These are phyloP conservation scores for Eumerus sabulonum DNA, from an alignment of 2,888 invertebrate genomes.

Conservation along the genomic window DNA sequence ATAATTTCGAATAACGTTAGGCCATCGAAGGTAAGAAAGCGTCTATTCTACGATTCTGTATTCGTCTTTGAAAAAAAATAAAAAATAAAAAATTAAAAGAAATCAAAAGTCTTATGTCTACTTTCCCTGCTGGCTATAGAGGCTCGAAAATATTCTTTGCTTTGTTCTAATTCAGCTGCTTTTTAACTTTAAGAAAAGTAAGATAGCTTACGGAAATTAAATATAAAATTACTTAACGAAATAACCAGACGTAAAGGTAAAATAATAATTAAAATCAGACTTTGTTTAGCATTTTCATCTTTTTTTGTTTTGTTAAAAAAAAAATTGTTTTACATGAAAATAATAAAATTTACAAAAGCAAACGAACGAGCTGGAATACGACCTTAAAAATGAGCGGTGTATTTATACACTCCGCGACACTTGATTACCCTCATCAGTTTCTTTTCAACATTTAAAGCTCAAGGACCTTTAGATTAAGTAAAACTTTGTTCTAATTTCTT, in stretches of 20 bases:
- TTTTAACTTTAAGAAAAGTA: constrained; percentile 20
- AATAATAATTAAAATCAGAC: constrained; percentile 63
- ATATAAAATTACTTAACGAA: constrained; percentile 42
- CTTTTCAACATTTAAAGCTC: too few relatives aligned
- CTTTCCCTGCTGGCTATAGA: constrained; percentile 24
- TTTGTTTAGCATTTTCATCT: constrained; percentile 44
- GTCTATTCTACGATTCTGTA: constrained; percentile 12
- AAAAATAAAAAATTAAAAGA: constrained; percentile 36
- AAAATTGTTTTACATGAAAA: too few relatives aligned
- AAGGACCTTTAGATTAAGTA: too few relatives aligned
- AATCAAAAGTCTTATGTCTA: constrained; percentile 56
- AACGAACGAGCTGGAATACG: constrained; percentile 40
- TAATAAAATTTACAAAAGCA: constrained; percentile 48
- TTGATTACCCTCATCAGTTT: too few relatives aligned
- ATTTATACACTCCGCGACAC: too few relatives aligned
- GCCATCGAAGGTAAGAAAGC: constrained; percentile 27
- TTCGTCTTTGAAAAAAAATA: constrained; percentile 17
- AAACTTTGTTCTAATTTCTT: too few relatives aligned
- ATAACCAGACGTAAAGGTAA: constrained; percentile 55
- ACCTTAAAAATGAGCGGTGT: constrained; percentile 21
- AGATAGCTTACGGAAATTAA: constrained; percentile 39
- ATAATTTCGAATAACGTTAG: constrained; percentile 47
- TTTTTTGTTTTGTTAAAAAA: too few relatives aligned
- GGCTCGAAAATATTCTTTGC: too few relatives aligned
- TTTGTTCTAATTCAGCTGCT: constrained; percentile 33